A percentile compares a stretch with the other conserved stretches of the same genome.
Evolutionary conservation across 2,113 vertebrate species (phyloP).

Genomic region (Perca flavescens): DNA sequence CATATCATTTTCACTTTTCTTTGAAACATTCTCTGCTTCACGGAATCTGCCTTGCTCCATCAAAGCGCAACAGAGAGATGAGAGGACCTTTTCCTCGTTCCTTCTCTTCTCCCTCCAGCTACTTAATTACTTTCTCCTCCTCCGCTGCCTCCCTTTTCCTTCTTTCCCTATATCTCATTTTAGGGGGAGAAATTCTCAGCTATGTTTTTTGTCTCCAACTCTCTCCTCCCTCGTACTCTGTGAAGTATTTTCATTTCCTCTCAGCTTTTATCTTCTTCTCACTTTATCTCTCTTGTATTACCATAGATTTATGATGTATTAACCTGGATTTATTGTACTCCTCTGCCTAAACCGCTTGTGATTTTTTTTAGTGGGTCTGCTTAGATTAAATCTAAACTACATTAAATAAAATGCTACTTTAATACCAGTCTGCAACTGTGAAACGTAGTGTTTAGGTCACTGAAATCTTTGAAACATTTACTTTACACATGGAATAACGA

Average conservation of each 20-base stretch:
- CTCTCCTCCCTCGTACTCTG: slow-evolving; percentile 12
- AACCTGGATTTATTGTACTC: slow-evolving; percentile 31
- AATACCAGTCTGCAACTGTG: not conserved
- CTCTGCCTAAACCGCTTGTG: not conserved
- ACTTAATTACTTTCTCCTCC: slow-evolving; percentile 52
- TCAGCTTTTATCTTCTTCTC: slow-evolving; percentile 42
- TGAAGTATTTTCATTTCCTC: slow-evolving; percentile 32
- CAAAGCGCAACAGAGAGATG: slow-evolving; percentile 52
- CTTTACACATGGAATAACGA: not conserved
- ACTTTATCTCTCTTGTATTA: slow-evolving; percentile 40
- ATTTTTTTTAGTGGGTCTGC: slow-evolving; percentile 6
- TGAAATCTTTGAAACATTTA: not conserved
- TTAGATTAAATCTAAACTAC: slow-evolving; percentile 23
- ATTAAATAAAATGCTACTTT: not conserved
- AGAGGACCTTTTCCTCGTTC: slow-evolving; percentile 31
- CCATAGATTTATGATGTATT: slow-evolving; percentile 41
- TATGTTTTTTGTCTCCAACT: slow-evolving; percentile 13
- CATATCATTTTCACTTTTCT: slow-evolving; percentile 53
- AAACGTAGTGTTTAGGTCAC: not conserved
- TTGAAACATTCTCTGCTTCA: slow-evolving; percentile 55
- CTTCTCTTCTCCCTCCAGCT: slow-evolving; percentile 40
- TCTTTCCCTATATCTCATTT: slow-evolving; percentile 16
- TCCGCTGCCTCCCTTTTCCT: slow-evolving; percentile 7
- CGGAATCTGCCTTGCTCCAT: slow-evolving; percentile 47
- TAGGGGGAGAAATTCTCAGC: slow-evolving; percentile 1